Conservation (phyloP, 2,888 invertebrate genomes). For the Idaea aversata region DNA sequence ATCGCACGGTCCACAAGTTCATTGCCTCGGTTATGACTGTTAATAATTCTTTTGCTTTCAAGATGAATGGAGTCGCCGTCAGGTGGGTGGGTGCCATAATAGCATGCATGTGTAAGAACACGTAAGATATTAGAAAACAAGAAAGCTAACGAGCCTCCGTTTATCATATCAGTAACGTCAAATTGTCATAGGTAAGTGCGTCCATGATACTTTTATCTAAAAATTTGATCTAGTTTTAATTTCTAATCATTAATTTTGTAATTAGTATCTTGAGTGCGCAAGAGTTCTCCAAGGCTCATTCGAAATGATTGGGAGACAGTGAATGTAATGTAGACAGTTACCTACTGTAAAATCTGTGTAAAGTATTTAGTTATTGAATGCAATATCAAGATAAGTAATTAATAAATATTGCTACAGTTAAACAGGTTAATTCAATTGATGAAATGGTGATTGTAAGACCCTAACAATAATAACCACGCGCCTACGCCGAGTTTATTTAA, state of each 20-base stretch:
- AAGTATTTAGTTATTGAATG: constrained; percentile 20
- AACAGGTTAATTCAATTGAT: constrained; percentile 43
- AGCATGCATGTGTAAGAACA: constrained; percentile 42
- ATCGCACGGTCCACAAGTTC: constrained; percentile 73
- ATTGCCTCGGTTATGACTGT: constrained; percentile 75
- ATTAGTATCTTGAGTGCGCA: constrained; percentile 30
- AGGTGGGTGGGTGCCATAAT: constrained; percentile 58
- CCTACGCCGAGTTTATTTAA: constrained; percentile 7
- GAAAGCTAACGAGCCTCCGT: constrained; percentile 33
- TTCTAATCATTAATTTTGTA: constrained; percentile 32
- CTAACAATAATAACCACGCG: constrained; percentile 29
- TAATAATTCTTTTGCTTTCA: constrained; percentile 60
- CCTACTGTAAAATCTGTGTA: background rate
- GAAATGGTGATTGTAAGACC: constrained; percentile 43
- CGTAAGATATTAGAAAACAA: constrained; percentile 26
- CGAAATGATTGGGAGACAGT: constrained; percentile 34
- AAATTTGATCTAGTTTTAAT: constrained; percentile 40
- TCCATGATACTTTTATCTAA: constrained; percentile 33
- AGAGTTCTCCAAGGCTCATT: constrained; percentile 32
- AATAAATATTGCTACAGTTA: constrained; percentile 42
- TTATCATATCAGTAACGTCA: constrained; percentile 34
- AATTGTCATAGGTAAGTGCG: constrained; percentile 30
- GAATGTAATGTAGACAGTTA: constrained; percentile 31
- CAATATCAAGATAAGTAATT: constrained; percentile 37
- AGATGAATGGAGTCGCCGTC: constrained; percentile 41